phyloP scores from a whole-genome alignment of 2,888 invertebrate genomes.

The Eustalomyia histrio region DNA sequence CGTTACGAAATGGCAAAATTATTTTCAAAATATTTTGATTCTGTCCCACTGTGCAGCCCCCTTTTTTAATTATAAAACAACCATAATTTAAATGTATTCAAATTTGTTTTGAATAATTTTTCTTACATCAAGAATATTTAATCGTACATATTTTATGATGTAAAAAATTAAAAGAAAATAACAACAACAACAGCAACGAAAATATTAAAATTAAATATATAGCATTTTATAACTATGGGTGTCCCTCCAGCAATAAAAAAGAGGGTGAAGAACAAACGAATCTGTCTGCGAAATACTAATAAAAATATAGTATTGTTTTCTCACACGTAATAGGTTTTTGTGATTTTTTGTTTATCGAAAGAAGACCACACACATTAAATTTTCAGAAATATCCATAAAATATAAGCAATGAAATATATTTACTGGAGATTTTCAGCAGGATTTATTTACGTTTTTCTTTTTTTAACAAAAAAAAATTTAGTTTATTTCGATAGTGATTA shows the following conservation, averaged over 20 bases:
- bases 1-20: no score
- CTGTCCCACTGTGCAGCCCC: no score
- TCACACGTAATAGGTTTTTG: slow-evolving; percentile 1
- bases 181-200: neutral
- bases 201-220: slow-evolving; percentile 34
- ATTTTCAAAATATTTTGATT: no score
- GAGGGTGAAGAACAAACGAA: neutral
- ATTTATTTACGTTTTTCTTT: no score
- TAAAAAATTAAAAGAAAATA: slow-evolving; percentile 13
- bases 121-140: slow-evolving; percentile 16
- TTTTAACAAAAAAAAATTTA: no score
- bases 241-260: neutral
- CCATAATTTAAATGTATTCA: slow-evolving; percentile 39
- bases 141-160: slow-evolving; percentile 40
- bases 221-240: slow-evolving; percentile 36
- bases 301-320: neutral
- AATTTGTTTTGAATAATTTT: slow-evolving; percentile 53
- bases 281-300: slow-evolving; percentile 16
- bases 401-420: neutral
- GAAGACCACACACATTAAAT: slow-evolving; percentile 8
- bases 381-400: neutral
- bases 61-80: slow-evolving; percentile 7
- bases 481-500: no score
- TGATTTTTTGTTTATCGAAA: neutral
- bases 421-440: neutral